Conservation (phyloP, 2,113 vertebrate species). For the Protomyctophum bolini region DNA sequence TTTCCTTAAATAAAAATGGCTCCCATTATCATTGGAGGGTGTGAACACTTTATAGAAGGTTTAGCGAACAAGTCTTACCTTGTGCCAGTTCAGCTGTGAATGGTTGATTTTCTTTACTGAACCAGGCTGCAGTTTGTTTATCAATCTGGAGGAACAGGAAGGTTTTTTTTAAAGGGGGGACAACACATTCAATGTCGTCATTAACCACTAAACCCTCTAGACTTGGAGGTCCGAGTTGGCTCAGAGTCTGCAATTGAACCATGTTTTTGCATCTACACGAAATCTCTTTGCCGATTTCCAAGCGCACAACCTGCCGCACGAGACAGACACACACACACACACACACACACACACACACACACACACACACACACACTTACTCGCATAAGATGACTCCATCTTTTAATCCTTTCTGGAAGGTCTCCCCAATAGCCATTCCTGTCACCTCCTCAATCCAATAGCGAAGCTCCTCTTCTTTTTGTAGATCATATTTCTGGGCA, state of each 20-base stretch:
- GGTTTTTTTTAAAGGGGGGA: neutral
- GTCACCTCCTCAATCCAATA: conserved; percentile 97
- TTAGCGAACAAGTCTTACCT: conserved; percentile 81
- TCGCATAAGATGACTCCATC: conserved; percentile 96
- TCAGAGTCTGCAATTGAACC: too few species aligned
- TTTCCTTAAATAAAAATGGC: neutral
- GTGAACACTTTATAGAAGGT: neutral
- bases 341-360: conserved; percentile 1
- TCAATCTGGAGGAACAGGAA: conserved; percentile 80
- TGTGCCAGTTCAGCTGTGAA: conserved; percentile 96
- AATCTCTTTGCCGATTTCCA: too few species aligned
- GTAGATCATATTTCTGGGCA: conserved; percentile 93
- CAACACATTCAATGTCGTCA: neutral
- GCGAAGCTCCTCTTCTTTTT: conserved; percentile 93
- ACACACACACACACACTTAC: conserved; percentile 75
- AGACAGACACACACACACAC: conserved; percentile 1
- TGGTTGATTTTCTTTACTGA: conserved; percentile 94
- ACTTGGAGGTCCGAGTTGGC: too few species aligned
- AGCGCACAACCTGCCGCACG: neutral
- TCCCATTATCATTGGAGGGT: neutral
- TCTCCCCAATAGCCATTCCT: conserved; percentile 90
- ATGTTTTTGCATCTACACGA: too few species aligned
- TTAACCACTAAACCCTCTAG: too few species aligned
- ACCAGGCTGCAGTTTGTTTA: conserved; percentile 93
- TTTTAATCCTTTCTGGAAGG: conserved; percentile 94